Evolutionary conservation across 1,140 invertebrate species (phyloP).

Genomic region (Ooceraea biroi): DNA sequence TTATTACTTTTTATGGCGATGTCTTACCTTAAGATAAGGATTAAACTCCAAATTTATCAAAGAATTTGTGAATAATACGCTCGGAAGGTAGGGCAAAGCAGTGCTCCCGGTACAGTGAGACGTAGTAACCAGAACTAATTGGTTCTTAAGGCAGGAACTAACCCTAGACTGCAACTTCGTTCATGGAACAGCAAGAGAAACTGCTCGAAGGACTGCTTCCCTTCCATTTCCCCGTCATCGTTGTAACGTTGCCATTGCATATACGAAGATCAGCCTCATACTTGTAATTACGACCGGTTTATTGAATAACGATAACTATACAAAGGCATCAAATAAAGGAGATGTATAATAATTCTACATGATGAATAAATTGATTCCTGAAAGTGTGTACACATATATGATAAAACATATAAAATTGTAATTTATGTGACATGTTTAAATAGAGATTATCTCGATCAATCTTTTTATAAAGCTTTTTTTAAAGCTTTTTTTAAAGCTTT

Average conservation of each 20-base stretch:
- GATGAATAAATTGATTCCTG: neutral
- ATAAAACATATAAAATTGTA: no score
- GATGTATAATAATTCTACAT: neutral
- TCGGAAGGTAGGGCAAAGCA: neutral
- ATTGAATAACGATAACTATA: neutral
- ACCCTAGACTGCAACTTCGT: slow-evolving; percentile 40
- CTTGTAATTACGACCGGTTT: neutral
- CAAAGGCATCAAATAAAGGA: neutral
- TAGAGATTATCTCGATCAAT: neutral
- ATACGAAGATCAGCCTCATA: slow-evolving; percentile 1
- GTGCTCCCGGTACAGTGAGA: slow-evolving; percentile 12
- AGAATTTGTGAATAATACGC: slow-evolving; percentile 32
- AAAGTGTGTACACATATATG: neutral
- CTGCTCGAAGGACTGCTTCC: slow-evolving; percentile 43
- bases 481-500: no score
- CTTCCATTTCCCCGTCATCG: slow-evolving; percentile 20
- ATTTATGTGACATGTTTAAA: no score
- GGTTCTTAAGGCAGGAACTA: slow-evolving; percentile 61
- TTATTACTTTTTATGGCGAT: no score
- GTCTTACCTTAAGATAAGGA: no score
- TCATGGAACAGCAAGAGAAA: slow-evolving; percentile 25
- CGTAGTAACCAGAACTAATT: slow-evolving; percentile 53
- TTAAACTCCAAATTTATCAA: slow-evolving; percentile 6
- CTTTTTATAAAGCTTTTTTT: no score
- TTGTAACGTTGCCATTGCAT: slow-evolving; percentile 13